These are phyloP conservation scores for Hippocampus zosterae DNA, from an alignment of 2,113 vertebrate genomes.

Conservation along the genomic window DNA sequence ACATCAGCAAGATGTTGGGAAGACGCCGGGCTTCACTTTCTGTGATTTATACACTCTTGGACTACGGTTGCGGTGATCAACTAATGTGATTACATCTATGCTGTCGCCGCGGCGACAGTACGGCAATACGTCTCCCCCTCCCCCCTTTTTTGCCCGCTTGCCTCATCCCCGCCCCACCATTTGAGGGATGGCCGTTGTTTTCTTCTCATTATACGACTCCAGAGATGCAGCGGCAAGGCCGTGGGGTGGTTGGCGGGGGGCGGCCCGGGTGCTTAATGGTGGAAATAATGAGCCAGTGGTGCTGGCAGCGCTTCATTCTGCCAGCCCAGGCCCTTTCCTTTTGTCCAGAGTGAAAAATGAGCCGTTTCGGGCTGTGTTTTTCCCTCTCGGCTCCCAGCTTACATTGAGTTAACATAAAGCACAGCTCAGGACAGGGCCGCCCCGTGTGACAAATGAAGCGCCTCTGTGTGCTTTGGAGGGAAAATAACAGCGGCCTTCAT, in stretches of 20 bases:
- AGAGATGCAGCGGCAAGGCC: slow-evolving; percentile 45
- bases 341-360: slow-evolving; percentile 67
- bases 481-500: slow-evolving; percentile 47
- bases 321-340: slow-evolving; percentile 47
- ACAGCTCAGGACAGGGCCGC: slow-evolving; percentile 49
- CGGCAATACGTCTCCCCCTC: slow-evolving; percentile 1
- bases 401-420: slow-evolving; percentile 69
- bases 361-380: slow-evolving; percentile 55
- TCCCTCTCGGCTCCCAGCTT: slow-evolving; percentile 54
- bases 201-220: slow-evolving; percentile 53
- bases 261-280: slow-evolving; percentile 22
- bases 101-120: slow-evolving; percentile 25
- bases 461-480: slow-evolving; percentile 55
- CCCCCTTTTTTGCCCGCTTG: background rate
- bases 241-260: slow-evolving; percentile 23
- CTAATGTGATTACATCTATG: slow-evolving; percentile 45
- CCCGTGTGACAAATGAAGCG: slow-evolving; percentile 62
- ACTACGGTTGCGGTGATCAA: slow-evolving; percentile 21
- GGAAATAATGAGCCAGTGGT: slow-evolving; percentile 49
- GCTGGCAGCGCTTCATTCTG: slow-evolving; percentile 45
- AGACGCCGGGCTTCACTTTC: background rate
- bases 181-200: slow-evolving; percentile 60
- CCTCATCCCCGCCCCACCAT: background rate
- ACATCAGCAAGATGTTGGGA: too few relatives aligned
- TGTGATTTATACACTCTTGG: slow-evolving; percentile 50